Base-by-base conservation (phyloP, 2,113 vertebrate species). In the Gymnocephalus cernua region DNA sequence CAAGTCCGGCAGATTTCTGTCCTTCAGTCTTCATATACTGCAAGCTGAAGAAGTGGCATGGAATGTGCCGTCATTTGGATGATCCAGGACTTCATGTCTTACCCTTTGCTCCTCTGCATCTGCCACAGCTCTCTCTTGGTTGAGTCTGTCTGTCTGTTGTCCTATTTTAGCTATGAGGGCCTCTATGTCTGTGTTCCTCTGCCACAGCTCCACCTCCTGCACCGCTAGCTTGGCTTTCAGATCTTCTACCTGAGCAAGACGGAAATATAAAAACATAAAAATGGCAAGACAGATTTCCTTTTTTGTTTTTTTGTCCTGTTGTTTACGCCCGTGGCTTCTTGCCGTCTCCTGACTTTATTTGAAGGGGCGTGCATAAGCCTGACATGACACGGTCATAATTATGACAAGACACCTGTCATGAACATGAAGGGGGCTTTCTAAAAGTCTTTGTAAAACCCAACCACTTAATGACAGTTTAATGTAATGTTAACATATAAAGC, bases 151-250 rank as follows among this genome's bases (percentile, higher is more conserved):
- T 23, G 85, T 89, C 85, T 94, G 71, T 73, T 95, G 91, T 78
- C 94, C 95, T 79, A 84, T 95, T 93, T 96, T 94, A 67, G 91
- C 85, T 58, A 86, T 91, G 64, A 95, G 93, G 47, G 93, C 92
- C 91, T 96, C 93, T 0, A 90, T 93, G 77, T 95, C 96, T 66
- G 95, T 94, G 93, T 97, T 97, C 89, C 95, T 95, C 88, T 95
- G 95, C 94, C 95, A 95, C 91, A 98, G 93, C 93, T 96, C 95
- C 89, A 93, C 96, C 89, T 96, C 95, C 91, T 97, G 96, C 89
- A 96, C 75, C 53, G 95, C 95, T 89, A 96, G 91, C 93, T 97
- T 96, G 87, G 96, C 95, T 84, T 95, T 97, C 83, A 96, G 90
- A 90, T 97, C 96, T 95, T 99, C 95, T 87, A 97, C 96, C 95